Base-by-base conservation (phyloP, 2,113 vertebrate genomes). In the Platichthys flesus region DNA sequence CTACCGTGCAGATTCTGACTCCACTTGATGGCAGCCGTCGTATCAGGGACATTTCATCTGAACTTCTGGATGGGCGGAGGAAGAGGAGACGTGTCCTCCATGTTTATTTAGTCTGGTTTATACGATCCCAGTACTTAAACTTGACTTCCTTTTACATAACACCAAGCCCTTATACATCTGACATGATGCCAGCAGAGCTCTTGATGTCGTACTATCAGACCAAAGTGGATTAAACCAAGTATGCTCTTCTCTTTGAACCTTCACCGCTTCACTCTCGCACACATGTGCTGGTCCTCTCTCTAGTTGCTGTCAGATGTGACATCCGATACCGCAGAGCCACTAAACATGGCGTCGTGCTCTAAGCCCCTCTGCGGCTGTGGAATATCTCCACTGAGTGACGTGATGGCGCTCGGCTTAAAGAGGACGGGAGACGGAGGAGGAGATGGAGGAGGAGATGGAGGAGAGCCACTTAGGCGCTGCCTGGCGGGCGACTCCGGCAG, bases 361-460 rank as follows among this genome's bases (percentile, higher is more conserved):
- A 83, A 88, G 84, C 84, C 85, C 79, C 72, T 77, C 65, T 40
- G 3, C 5, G 85, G 70, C 86, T 90, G 85, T 81, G 82, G 84
- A 89, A 85, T 82, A 54, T 89, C 85, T 89, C 68, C 68, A 78
- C 76, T 18, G 76, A 92, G 88, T 91, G 89, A 87, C 85, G 84
- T 62, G 83, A 88, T 71, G 85, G 81, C 83, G 85, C 84, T 84
- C 58, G 68, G 84, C 76, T 87, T 79, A 82, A 71, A 77, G 78
- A 76, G 74, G 82, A 86, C 52, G 73, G 57, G 65, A 83, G 73
- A 37, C n/a, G 35, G 35, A 35, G 35, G 65, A 88, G 79, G 61
- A 20, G 23, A 23, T 58, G 63, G 71, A 59, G 76, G 13, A 57
- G 71, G 62, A 86, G 73, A 14, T 15, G 20, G 51, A 40, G 28